phyloP scores from a whole-genome alignment of 2,888 invertebrate genomes.

The Nephrotoma appendiculata region DNA sequence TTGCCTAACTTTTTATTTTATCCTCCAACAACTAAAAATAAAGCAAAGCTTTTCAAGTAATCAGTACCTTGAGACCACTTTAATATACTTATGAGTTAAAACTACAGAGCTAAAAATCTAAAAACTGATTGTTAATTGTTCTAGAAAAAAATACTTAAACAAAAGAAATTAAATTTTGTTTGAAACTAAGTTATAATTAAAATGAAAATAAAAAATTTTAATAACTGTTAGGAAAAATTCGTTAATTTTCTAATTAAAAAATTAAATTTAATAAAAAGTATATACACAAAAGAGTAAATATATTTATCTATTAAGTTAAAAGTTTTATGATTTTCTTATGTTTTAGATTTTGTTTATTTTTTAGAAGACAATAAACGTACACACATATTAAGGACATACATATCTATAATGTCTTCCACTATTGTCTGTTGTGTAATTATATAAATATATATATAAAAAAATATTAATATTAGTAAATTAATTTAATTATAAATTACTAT shows the following conservation, averaged over 20 bases:
- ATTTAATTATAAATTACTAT: neutral
- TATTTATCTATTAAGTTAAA: neutral
- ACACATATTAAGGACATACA: slow-evolving; percentile 6
- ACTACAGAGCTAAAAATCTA: neutral
- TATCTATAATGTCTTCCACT: slow-evolving; percentile 6
- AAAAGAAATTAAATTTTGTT: neutral
- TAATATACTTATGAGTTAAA: neutral
- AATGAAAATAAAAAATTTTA: neutral
- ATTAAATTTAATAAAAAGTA: neutral
- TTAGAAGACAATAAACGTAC: slow-evolving; percentile 3
- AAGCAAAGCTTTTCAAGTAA: neutral
- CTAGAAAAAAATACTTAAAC: neutral
- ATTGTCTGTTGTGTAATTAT: slow-evolving; percentile 4
- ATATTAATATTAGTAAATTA: neutral
- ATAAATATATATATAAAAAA: neutral
- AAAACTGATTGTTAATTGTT: neutral
- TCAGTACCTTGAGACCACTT: neutral
- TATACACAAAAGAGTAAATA: neutral
- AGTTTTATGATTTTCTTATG: neutral
- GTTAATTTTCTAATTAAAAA: neutral
- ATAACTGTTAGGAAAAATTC: neutral
- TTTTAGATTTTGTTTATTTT: neutral
- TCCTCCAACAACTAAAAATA: neutral
- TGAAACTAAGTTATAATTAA: neutral
- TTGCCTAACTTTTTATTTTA: neutral